A percentile compares a stretch with the other conserved stretches of the same genome.
phyloP scores from a whole-genome alignment of 1,140 invertebrate genomes.

The Cotesia glomerata region DNA sequence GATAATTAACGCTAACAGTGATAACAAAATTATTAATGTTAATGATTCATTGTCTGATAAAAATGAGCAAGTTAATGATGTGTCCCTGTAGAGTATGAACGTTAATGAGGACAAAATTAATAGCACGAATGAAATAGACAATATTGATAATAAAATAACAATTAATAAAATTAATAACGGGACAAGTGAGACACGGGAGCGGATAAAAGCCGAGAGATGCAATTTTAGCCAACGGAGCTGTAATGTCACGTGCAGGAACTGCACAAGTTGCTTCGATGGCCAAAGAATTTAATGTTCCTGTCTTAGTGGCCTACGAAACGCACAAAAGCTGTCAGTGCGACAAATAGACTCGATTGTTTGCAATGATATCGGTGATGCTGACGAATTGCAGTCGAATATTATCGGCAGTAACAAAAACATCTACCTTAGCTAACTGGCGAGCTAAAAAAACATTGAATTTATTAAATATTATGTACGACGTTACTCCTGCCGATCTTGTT shows the following conservation, averaged over 20 bases:
- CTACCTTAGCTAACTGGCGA: conserved; percentile 69
- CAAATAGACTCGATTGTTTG: conserved; percentile 92
- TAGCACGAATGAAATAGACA: neutral
- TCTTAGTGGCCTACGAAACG: conserved; percentile 92
- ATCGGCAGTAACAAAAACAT: conserved; percentile 60
- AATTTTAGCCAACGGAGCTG: conserved; percentile 86
- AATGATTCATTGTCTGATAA: neutral
- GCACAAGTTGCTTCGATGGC: conserved; percentile 86
- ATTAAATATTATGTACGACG: conserved; percentile 88
- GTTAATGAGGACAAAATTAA: neutral
- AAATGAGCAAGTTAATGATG: neutral
- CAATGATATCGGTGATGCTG: conserved; percentile 88
- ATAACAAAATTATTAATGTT: neutral
- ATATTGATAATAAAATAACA: neutral
- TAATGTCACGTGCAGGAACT: conserved; percentile 86
- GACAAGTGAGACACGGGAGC: conserved; percentile 56
- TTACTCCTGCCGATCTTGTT: conserved; percentile 89
- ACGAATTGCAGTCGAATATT: conserved; percentile 69
- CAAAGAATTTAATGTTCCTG: conserved; percentile 83
- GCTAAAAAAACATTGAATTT: conserved; percentile 70
- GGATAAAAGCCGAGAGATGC: conserved; percentile 73
- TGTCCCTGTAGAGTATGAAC: neutral
- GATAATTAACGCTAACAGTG: too few relatives aligned
- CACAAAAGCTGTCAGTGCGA: conserved; percentile 90
- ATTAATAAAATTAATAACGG: neutral